These are phyloP conservation scores for Malthinus flaveolus DNA, from an alignment of 2,888 invertebrate genomes.

Conservation along the genomic window DNA sequence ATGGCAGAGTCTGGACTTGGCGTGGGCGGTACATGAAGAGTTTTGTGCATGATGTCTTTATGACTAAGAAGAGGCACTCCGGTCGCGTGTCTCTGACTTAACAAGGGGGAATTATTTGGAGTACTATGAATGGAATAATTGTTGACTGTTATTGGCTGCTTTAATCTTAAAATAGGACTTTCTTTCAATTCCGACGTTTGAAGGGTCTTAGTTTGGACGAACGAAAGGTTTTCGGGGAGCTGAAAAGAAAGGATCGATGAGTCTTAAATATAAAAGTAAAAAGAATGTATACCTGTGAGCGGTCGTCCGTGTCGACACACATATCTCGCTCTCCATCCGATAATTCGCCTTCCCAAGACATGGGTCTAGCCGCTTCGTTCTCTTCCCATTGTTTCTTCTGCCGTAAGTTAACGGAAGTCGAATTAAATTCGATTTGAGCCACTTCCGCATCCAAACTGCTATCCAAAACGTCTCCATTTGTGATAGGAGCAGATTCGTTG, in stretches of 20 bases:
- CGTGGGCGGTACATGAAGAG: slow-evolving; percentile 68
- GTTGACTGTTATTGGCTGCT: slow-evolving; percentile 59
- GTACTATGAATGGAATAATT: slow-evolving; percentile 66
- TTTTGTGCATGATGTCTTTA: slow-evolving; percentile 59
- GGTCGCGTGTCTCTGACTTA: slow-evolving; percentile 61
- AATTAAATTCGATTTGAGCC: slow-evolving; percentile 74
- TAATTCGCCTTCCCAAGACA: slow-evolving; percentile 94
- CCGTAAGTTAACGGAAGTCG: slow-evolving; percentile 48
- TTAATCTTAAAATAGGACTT: slow-evolving; percentile 56
- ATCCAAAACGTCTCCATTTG: slow-evolving; percentile 55
- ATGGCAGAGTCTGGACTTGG: slow-evolving; percentile 89
- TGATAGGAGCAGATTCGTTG: slow-evolving; percentile 11
- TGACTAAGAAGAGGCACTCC: slow-evolving; percentile 48
- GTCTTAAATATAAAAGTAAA: not conserved
- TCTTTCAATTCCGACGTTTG: slow-evolving; percentile 47
- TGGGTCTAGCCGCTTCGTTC: slow-evolving; percentile 68
- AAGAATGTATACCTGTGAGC: slow-evolving; percentile 27
- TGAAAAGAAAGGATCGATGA: slow-evolving; percentile 27
- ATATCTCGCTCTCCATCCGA: slow-evolving; percentile 75
- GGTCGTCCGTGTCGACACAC: slow-evolving; percentile 48
- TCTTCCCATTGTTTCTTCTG: slow-evolving; percentile 49
- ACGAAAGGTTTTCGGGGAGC: slow-evolving; percentile 50
- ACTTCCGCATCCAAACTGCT: slow-evolving; percentile 79
- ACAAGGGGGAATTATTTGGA: slow-evolving; percentile 69
- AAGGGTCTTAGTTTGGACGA: slow-evolving; percentile 2